A percentile compares a stretch with the other conserved stretches of the same genome.
These are phyloP conservation scores for Polyodon spathula DNA, from an alignment of 2,113 vertebrate species.

Conservation along the genomic window DNA sequence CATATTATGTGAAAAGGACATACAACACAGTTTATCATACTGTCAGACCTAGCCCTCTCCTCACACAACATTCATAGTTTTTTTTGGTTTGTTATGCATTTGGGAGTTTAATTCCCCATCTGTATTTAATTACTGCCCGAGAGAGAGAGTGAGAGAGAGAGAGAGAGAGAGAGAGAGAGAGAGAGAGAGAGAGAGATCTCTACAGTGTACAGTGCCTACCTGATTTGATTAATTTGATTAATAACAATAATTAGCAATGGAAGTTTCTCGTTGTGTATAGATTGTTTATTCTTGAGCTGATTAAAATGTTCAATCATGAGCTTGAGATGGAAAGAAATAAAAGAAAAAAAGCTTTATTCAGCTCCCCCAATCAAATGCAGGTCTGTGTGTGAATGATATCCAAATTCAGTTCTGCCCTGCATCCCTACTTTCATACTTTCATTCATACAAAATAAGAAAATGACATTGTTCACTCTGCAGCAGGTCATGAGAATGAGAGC, in stretches of 20 bases:
- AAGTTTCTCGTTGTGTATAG: neutral
- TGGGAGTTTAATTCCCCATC: neutral
- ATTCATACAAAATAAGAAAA: constrained; percentile 43
- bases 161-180: too few species aligned
- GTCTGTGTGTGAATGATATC: too few species aligned
- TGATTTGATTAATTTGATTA: too few species aligned
- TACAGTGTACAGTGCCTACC: neutral
- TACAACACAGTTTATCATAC: neutral
- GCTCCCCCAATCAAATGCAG: too few species aligned
- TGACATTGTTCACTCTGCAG: constrained; percentile 45
- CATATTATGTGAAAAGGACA: neutral
- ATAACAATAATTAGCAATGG: constrained; percentile 1
- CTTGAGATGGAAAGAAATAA: too few species aligned
- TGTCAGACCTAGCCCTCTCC: neutral
- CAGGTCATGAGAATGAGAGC: too few species aligned
- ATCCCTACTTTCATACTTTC: too few species aligned
- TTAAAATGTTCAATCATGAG: too few species aligned
- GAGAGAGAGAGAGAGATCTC: neutral
- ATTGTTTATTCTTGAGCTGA: too few species aligned
- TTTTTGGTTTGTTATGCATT: neutral
- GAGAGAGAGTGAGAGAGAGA: too few species aligned
- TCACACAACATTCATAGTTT: neutral
- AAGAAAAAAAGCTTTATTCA: too few species aligned
- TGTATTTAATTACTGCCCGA: neutral
- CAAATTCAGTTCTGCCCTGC: too few species aligned